Base-by-base conservation (phyloP, 1,140 invertebrate species). In the Trichonephila inaurata region DNA sequence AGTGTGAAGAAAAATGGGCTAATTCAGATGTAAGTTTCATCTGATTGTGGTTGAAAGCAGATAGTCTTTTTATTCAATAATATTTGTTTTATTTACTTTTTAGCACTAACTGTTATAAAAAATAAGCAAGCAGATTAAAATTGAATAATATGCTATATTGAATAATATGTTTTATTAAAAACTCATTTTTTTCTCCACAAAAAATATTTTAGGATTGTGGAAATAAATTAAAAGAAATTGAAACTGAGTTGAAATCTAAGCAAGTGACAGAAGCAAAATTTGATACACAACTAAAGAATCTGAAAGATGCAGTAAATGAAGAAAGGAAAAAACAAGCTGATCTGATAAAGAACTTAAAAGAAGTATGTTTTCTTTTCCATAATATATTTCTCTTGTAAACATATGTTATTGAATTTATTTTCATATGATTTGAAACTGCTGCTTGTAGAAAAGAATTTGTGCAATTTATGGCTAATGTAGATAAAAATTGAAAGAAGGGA, bases 271-370 rank as follows among this genome's bases (percentile, higher is more conserved):
- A 98, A 95, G 97, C 97, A 8, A 97, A 97, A 94, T 96, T 97
- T 44, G 96, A 96, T 81, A 97, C 97, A 58, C 96, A 97, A 93
- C 95, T 97, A 0, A 97, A 98, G 94, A 97, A 97, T 12, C 97
- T 97, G 19, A 97, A 97, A 94, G 97, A 98, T 90, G 97, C 96
- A 61, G 96, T 98, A 5, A 97, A 97, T 92, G 96, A 97, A 88
- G 97, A 98, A 95, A 96, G 97, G 93, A 97, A 97, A 93, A 97
- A 97, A 89, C 96, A 97, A 12, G 96, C 97, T 86, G 97, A 98
- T 95, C 96, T 98, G 24, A 96, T 97, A 85, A 97, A 97, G 95
- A 97, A 97, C 95, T 96, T 98, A 6, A 95, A 95, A 2, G 98
- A 98, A 86, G 96, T 93, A 89, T 88, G 33, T 72, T 24, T 61